Percentiles rank a stretch among this genome's conserved stretches.
phyloP scores from a whole-genome alignment of 2,113 vertebrate species.

The Anser brachyrhynchus region DNA sequence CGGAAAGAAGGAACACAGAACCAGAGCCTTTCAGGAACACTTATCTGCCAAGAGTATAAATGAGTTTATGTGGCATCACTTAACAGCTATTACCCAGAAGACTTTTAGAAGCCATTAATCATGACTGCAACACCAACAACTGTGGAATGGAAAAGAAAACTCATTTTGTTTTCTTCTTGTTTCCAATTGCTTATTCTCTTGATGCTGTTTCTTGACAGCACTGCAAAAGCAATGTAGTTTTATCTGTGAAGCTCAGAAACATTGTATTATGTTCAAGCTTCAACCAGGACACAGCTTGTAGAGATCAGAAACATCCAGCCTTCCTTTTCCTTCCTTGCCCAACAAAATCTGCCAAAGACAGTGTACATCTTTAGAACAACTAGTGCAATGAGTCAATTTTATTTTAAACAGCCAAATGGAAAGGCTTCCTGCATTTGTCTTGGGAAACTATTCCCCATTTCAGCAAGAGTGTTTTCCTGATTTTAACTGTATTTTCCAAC shows the following conservation, averaged over 20 bases:
- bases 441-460: neutral
- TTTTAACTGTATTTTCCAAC: neutral
- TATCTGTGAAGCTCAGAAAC: neutral
- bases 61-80: slow-evolving; percentile 14
- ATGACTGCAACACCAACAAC: slow-evolving; percentile 31
- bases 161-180: slow-evolving; percentile 21
- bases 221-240: neutral
- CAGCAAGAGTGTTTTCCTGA: neutral
- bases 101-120: slow-evolving; percentile 21
- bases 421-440: neutral
- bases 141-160: slow-evolving; percentile 28
- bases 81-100: neutral
- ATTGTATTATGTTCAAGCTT: neutral
- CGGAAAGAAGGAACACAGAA: neutral
- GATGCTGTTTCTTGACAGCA: neutral
- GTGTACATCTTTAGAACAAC: neutral
- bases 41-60: slow-evolving; percentile 8
- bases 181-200: neutral
- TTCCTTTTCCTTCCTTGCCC: neutral
- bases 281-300: neutral
- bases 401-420: neutral
- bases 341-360: neutral
- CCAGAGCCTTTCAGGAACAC: neutral
- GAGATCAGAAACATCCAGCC: neutral
- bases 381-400: neutral